Evolutionary conservation across 2,797 vertebrate genomes (phyloP), one percentile per base, ranked within the genome.

Genomic region (Limosa lapponica): DNA sequence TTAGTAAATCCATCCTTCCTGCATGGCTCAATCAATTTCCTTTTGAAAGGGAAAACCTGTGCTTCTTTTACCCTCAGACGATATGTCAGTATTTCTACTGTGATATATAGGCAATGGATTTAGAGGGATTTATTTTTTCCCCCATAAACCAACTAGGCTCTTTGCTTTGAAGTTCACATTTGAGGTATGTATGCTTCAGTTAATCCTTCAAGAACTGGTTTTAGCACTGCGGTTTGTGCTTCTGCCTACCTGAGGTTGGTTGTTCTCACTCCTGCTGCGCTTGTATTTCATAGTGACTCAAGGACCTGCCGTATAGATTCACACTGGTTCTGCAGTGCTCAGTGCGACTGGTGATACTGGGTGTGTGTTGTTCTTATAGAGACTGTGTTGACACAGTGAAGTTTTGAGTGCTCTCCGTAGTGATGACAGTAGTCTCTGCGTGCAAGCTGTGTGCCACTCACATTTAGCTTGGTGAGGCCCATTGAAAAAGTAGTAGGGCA

Each of bases 241-340:
- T 85, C 72, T 88, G 16, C 37, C 52, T 43, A 4, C 2, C 1
- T 30, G 24, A 37, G 30, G 13, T 4, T 89, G 17, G 27, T 39
- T 57, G 28, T 36, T 75, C n/a, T 81, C 4, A 0, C 34, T 58
- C 1, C 14, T 61, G 51, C 22, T 78, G 41, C 44, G 79, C 15
- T 82, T 36, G 18, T 69, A 15, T 24, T 65, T 67, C 28, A 7
- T 2, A 7, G 36, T 25, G 30, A 39, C 52, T 69, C 27, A 37
- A 44, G 24, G 34, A 32, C 5, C 13, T 12, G 5, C 28, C 6
- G 0, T 41, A 10, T 0, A 18, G 51, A 58, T 46, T 49, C 0
- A 0, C 8, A 1, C 1, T 0, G 0, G 16, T 39, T 37, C 10
- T 10, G 32, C n/a, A 36, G 44, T 23, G 52, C 44, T 90, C 24